These are phyloP conservation scores for Motacilla alba DNA, from an alignment of 2,113 vertebrate species.

Conservation along the genomic window DNA sequence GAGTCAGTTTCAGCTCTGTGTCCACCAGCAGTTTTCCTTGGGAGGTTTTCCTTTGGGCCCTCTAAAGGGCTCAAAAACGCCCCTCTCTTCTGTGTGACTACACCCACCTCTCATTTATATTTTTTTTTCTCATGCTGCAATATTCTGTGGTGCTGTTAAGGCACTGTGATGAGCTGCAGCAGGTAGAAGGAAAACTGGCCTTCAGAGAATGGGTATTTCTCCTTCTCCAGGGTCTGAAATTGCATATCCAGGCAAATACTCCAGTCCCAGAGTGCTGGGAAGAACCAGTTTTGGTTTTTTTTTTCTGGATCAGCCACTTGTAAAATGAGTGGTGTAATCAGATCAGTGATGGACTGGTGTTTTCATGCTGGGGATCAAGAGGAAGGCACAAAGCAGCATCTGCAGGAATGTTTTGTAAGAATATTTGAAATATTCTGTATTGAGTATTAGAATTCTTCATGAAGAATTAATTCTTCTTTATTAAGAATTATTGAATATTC, in stretches of 20 bases:
- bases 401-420: background rate
- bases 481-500: background rate
- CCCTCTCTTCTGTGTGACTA: background rate
- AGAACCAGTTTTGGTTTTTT: background rate
- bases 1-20: background rate
- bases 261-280: background rate
- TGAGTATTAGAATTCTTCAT: background rate
- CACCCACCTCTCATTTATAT: background rate
- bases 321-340: background rate
- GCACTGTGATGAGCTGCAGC: background rate
- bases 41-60: background rate
- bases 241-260: background rate
- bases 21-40: background rate
- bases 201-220: background rate
- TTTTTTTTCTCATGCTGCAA: background rate
- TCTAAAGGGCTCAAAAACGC: background rate
- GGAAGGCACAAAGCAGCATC: background rate
- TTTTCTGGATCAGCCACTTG: background rate
- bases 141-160: background rate
- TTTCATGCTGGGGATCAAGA: background rate
- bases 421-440: background rate
- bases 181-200: background rate
- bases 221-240: background rate
- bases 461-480: background rate
- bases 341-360: background rate